Conservation (phyloP, 2,113 vertebrate genomes). For the Paralichthys olivaceus region DNA sequence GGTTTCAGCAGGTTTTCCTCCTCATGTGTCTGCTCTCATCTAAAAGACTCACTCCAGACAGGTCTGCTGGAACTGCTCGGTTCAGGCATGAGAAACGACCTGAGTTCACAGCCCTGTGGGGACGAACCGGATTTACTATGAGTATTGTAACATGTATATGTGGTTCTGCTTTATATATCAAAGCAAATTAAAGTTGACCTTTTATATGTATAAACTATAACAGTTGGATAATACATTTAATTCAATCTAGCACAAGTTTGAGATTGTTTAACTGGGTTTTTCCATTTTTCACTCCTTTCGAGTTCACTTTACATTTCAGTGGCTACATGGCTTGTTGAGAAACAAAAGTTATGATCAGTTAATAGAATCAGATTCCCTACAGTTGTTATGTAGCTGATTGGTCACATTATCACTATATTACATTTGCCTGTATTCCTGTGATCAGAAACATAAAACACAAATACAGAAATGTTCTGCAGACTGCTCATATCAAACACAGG, state of each 20-base stretch:
- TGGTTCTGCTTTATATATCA: slow-evolving; percentile 48
- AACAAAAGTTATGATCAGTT: not conserved
- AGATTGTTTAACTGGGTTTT: not conserved
- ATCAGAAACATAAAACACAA: not conserved
- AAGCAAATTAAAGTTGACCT: not conserved
- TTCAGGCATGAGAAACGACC: slow-evolving; percentile 20
- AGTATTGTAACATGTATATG: slow-evolving; percentile 16
- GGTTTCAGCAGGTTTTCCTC: slow-evolving; percentile 44
- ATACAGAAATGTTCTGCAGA: not conserved
- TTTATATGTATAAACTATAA: not conserved
- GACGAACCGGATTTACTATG: slow-evolving; percentile 21
- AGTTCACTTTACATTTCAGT: not conserved
- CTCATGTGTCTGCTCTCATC: slow-evolving; percentile 7
- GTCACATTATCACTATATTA: too few species aligned
- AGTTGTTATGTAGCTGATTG: not conserved
- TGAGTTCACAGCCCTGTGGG: slow-evolving; percentile 11
- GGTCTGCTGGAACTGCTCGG: slow-evolving; percentile 21
- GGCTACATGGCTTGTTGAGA: not conserved
- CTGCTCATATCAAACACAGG: too few species aligned
- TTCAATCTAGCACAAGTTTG: not conserved
- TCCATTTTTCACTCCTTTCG: not conserved
- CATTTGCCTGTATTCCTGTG: not conserved
- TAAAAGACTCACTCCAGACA: slow-evolving; percentile 28
- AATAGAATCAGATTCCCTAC: not conserved
- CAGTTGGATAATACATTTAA: not conserved